Base-by-base conservation (phyloP, 2,888 invertebrate genomes). In the Acrocyrtus sp. region DNA sequence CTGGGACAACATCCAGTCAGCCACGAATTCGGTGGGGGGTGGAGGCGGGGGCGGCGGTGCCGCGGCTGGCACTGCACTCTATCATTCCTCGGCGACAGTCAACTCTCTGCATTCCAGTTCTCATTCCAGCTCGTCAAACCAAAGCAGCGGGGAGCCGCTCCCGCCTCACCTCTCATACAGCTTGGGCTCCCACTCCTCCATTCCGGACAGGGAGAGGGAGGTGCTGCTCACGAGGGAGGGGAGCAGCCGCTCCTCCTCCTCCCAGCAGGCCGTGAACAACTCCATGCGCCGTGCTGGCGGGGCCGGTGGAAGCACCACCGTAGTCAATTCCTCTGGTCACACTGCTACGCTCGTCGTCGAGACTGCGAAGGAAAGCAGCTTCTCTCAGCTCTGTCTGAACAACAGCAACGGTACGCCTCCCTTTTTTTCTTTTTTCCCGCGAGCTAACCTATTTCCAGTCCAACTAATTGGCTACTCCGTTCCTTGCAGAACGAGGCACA, bases 91-190 rank as follows among this genome's bases (percentile, higher is more conserved):
- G 21, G 78, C 77, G 10, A 77, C 80, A 21, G 80, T 80, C 10
- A 79, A 81, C 50, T 75, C 78, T 5, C 53, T 82, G 78, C 80
- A 82, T 83, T 58, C 82, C 82, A 72, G 82, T 82, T 81, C 81
- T 29, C 81, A 80, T 68, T 81, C 81, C 65, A 78, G 78, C 53
- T 81, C 81, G 17, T 81, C 80, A 26, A 81, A 80, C 72, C 80
- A 80, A 72, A 81, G 81, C 50, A 76, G 77, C 50, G 80, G 81
- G 56, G 80, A 80, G 51, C 68, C 75, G 17, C 68, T 72, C 41
- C 74, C 78, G 47, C 66, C 57, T 50, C 62, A 62, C 10, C 50
- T 78, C 34, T 72, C 72, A 6, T 78, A 75, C 61, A 72, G 61
- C 63, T 56, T 77, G 29, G 77, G 75, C 51, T 78, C 80, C 26